Conservation (phyloP, 2,113 vertebrate species). For the Leuciscus idus region DNA sequence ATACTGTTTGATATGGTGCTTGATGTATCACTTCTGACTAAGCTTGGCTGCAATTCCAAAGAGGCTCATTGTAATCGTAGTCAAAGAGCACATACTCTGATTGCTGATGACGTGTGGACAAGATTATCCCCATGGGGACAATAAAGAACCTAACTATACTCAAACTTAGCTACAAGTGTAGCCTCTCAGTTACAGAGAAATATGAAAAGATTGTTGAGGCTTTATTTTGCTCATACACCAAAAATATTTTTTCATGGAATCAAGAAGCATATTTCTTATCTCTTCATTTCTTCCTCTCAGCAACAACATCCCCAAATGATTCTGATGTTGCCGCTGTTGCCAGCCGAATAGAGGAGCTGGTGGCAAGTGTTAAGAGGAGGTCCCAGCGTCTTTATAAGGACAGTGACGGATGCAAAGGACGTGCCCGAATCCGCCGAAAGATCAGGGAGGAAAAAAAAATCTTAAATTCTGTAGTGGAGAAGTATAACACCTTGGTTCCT, state of each 20-base stretch:
- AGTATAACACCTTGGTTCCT: slow-evolving; percentile 2
- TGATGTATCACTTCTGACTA: no score
- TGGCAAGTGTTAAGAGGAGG: background rate
- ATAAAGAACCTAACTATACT: background rate
- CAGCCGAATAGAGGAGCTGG: slow-evolving; percentile 3
- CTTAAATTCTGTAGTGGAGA: background rate
- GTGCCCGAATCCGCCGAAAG: background rate
- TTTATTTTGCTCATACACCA: background rate
- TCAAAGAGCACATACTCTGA: background rate
- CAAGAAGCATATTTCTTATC: no score
- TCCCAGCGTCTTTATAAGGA: no score
- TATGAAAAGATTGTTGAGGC: background rate
- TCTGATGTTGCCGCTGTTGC: no score
- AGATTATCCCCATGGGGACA: background rate
- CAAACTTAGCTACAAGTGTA: background rate
- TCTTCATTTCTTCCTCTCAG: no score
- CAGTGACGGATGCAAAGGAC: no score
- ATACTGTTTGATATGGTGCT: background rate
- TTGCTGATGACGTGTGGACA: background rate
- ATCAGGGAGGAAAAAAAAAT: slow-evolving; percentile 8
- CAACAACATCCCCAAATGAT: no score
- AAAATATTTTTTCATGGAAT: no score
- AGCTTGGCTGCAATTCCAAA: no score
- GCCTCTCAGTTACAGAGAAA: background rate
- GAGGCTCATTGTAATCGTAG: background rate